These are phyloP conservation scores for Engystomops pustulosus DNA, from an alignment of 2,113 vertebrate genomes.

Conservation along the genomic window DNA sequence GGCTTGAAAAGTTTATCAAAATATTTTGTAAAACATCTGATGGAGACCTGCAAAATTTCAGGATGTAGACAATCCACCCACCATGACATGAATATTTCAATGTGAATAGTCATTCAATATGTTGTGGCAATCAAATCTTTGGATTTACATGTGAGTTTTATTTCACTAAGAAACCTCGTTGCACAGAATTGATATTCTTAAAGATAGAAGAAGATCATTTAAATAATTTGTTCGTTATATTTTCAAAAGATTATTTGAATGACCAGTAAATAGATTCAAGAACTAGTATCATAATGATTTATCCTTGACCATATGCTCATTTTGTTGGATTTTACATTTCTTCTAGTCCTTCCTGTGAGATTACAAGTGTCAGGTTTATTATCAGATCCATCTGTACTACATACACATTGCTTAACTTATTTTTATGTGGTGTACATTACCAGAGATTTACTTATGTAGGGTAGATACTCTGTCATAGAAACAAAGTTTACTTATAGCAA, in stretches of 20 bases:
- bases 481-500: conserved; percentile 23
- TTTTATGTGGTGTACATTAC: neutral
- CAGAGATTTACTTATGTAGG: conserved; percentile 10
- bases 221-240: too few relatives aligned
- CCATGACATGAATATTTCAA: too few relatives aligned
- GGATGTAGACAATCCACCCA: neutral
- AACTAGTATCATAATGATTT: neutral
- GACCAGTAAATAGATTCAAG: too few relatives aligned
- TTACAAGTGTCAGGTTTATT: conserved; percentile 19
- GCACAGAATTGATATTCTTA: neutral
- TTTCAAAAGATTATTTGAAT: too few relatives aligned
- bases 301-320: neutral
- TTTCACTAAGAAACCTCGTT: too few relatives aligned
- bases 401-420: neutral
- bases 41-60: too few relatives aligned
- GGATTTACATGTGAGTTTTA: too few relatives aligned
- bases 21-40: too few relatives aligned
- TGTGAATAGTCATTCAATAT: too few relatives aligned
- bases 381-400: conserved; percentile 22
- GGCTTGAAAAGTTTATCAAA: too few relatives aligned
- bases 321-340: conserved; percentile 1
- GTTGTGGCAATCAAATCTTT: too few relatives aligned
- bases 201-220: too few relatives aligned
- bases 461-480: conserved; percentile 13
- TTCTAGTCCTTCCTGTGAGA: neutral